Base-by-base conservation (phyloP, 2,797 vertebrate species). In the Anguilla megastoma region DNA sequence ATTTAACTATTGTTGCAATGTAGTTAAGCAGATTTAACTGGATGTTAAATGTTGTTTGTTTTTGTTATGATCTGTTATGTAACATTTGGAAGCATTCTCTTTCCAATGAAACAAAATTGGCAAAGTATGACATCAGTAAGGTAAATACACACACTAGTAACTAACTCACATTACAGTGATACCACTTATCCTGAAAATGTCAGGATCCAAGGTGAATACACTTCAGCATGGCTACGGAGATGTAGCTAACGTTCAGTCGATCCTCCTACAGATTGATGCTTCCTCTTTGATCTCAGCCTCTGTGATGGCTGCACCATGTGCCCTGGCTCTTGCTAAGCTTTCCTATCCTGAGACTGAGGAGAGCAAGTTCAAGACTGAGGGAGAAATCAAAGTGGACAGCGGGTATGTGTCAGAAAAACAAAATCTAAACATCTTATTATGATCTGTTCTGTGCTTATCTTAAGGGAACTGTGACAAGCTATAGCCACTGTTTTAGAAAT, bases 301-400 rank as follows among this genome's bases (percentile, higher is more conserved):
- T 0, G 99, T 99, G 60, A 99, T 99, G 99, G 99, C 99, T 0
- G 99, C 98, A 0, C 99, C 99, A 0, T 99, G 98, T 0, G 98
- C 98, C 3, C 89, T 99, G 30, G 98, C 97, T 41, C 95, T 99
- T 10, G 95, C 99, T 86, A 99, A 99, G 90, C 96, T 99, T 0
- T 94, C 97, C 87, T 99, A 97, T 91, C 98, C 98, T 0, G 98
- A 99, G 93, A 97, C 96, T 30, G 97, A 98, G 89, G 93, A 98
- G 92, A 97, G 96, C 92, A 91, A 90, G 87, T 97, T 97, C 88
- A 96, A 92, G 92, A 95, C 92, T 45, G 87, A 95, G 0, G 92
- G 95, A 56, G 96, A 89, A 0, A 88, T 99, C 91, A 93, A 87
- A 91, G 89, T 98, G 48, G 90, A 94, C 63, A 82, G 76, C 0